These are phyloP conservation scores for Scomber scombrus DNA, from an alignment of 2,113 vertebrate genomes.

Conservation along the genomic window DNA sequence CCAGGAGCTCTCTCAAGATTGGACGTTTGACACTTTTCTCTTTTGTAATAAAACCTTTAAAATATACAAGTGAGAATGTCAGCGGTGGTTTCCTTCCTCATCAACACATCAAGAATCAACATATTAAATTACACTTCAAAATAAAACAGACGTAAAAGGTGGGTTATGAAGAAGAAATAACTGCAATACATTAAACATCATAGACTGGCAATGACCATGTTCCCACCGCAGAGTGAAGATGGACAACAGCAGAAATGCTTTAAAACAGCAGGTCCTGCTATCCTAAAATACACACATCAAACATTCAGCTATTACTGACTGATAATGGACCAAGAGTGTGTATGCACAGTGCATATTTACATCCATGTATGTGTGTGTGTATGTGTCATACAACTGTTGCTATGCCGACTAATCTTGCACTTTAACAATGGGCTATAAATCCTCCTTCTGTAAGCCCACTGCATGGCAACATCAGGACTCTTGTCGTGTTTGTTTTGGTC, in stretches of 20 bases:
- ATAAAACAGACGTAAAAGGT: too few relatives aligned
- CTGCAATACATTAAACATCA: too few relatives aligned
- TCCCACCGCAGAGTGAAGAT: not conserved
- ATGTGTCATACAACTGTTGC: conserved; percentile 45
- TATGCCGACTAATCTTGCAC: conserved; percentile 49
- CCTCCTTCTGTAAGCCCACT: not conserved
- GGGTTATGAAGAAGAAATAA: too few relatives aligned
- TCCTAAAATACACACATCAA: conserved; percentile 22
- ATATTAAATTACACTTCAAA: not conserved
- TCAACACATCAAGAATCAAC: not conserved
- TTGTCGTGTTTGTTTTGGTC: conserved; percentile 31
- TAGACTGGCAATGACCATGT: too few relatives aligned
- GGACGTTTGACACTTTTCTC: too few relatives aligned
- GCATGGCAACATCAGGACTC: not conserved
- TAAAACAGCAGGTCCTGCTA: conserved; percentile 24
- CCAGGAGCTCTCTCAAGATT: too few relatives aligned
- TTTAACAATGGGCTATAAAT: conserved; percentile 43
- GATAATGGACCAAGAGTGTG: not conserved
- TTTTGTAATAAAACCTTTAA: too few relatives aligned
- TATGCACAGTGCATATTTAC: conserved; percentile 29
- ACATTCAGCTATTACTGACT: conserved; percentile 48
- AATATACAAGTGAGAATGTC: too few relatives aligned
- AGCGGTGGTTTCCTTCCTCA: too few relatives aligned
- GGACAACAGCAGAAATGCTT: not conserved
- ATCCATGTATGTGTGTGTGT: conserved; percentile 27